These are phyloP conservation scores for Macrobrachium rosenbergii DNA, from an alignment of 1,140 invertebrate genomes.

Conservation along the genomic window DNA sequence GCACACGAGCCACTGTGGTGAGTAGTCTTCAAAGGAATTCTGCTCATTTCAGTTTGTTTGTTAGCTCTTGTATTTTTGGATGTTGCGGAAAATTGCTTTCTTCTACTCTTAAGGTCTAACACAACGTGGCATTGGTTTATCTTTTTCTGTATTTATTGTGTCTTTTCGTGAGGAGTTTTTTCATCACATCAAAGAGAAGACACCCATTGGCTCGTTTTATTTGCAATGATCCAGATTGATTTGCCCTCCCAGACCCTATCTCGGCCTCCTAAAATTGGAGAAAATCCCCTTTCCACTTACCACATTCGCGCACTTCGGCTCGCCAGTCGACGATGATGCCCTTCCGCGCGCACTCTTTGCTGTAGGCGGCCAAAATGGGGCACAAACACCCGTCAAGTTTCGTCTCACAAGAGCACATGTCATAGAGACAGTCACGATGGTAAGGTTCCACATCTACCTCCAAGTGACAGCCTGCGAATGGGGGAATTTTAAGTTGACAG, in stretches of 20 bases:
- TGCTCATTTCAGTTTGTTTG: too few relatives aligned
- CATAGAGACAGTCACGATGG: conserved; percentile 86
- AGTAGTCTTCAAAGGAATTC: background rate
- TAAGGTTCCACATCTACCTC: conserved; percentile 83
- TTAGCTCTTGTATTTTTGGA: too few relatives aligned
- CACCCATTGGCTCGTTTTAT: too few relatives aligned
- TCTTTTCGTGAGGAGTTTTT: too few relatives aligned
- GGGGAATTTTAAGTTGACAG: background rate
- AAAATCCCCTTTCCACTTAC: conserved; percentile 69
- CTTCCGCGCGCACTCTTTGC: conserved; percentile 80
- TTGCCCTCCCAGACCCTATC: background rate
- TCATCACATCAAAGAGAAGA: too few relatives aligned
- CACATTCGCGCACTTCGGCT: conserved; percentile 82
- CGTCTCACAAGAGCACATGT: conserved; percentile 84
- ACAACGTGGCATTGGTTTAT: too few relatives aligned
- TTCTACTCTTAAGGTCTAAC: too few relatives aligned
- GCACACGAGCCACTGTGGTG: background rate
- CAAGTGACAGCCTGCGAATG: conserved; percentile 79
- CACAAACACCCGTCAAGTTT: conserved; percentile 79
- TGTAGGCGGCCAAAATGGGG: conserved; percentile 84
- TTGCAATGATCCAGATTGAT: background rate
- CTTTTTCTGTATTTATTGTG: too few relatives aligned
- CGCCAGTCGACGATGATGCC: conserved; percentile 84
- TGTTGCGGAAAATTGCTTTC: too few relatives aligned
- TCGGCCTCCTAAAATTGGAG: too few relatives aligned